Evolutionary conservation across 1,140 invertebrate genomes (phyloP).

Genomic region (Drosophila bipectinata): DNA sequence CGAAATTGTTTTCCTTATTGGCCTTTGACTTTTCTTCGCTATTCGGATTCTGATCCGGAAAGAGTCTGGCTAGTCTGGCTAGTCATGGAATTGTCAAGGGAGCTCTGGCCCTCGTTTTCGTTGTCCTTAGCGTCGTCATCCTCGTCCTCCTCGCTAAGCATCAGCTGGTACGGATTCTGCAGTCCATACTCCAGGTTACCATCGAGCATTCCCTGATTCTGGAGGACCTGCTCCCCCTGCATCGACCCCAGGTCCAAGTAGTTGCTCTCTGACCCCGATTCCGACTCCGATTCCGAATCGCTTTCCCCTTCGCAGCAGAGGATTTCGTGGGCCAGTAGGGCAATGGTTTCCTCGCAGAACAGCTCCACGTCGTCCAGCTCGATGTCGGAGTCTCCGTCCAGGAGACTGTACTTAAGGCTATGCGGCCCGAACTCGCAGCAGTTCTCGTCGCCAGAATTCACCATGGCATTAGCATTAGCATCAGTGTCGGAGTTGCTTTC

Average conservation of each 20-base stretch:
- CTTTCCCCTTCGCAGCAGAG: conserved; percentile 52
- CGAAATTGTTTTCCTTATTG: neutral
- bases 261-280: neutral
- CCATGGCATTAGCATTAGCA: neutral
- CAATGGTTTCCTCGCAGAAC: conserved; percentile 44
- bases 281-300: conserved; percentile 15
- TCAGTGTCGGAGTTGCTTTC: conserved; percentile 22
- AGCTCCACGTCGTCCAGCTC: conserved; percentile 11
- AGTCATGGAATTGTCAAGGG: neutral
- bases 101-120: neutral
- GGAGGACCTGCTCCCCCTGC: neutral
- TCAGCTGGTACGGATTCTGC: conserved; percentile 25
- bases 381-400: conserved; percentile 55
- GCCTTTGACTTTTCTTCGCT: conserved; percentile 20
- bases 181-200: neutral
- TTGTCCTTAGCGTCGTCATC: neutral
- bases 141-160: conserved; percentile 35
- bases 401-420: conserved; percentile 25
- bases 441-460: too few relatives aligned
- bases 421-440: neutral
- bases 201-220: neutral
- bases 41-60: conserved; percentile 18
- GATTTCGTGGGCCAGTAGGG: conserved; percentile 56
- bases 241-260: neutral
- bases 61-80: conserved; percentile 6